Evolutionary conservation across 1,140 invertebrate genomes (phyloP), one percentile per base, ranked within the genome.

Genomic region (Cotesia typhae): DNA sequence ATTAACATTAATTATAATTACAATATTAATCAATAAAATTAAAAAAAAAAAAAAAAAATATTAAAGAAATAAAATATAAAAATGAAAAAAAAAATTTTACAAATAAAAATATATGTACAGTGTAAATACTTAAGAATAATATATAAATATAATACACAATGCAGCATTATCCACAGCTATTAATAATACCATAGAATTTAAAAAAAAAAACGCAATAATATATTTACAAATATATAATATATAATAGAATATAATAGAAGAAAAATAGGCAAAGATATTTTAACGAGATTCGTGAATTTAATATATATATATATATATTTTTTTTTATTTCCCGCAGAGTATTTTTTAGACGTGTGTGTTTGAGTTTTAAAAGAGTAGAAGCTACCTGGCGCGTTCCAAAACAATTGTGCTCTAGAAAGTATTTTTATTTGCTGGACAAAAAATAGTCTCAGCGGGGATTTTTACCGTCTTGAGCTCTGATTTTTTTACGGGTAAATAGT

Each of bases 111-210:
- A 14, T 55, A 55, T 55, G 5, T 55, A 55, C 53, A 55, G n/a
- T 28, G 28, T 17, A 55, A 14, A 55, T 14, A 55, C 17, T 55
- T 55, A 6, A 55, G 17, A 55, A 55, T 55, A 55, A 55, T 47
- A 47, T 47, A 55, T n/a, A 55, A n/a, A 55, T 17, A 55, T n/a
- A 55, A 55, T 55, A 55, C 53, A 55, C 53, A 55, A 55, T 17
- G 12, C n/a, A 5, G 4, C 17, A 12, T 55, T 55, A 55, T 55
- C n/a, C 53, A 55, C 12, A n/a, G 53, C n/a, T n/a, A 55, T 55
- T 55, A 55, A 55, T 55, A 55, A 55, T 55, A 3, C 53, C n/a
- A 14, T 55, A n/a, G 53, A 55, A 55, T 55, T n/a, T 55, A 9
- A 6, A 6, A 17, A 17, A 17, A 47, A 47, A 47, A 47, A 47